A percentile compares a stretch with the other conserved stretches of the same genome.
Evolutionary conservation across 1,140 invertebrate genomes (phyloP).

Genomic region (Ditylenchus dipsaci): DNA sequence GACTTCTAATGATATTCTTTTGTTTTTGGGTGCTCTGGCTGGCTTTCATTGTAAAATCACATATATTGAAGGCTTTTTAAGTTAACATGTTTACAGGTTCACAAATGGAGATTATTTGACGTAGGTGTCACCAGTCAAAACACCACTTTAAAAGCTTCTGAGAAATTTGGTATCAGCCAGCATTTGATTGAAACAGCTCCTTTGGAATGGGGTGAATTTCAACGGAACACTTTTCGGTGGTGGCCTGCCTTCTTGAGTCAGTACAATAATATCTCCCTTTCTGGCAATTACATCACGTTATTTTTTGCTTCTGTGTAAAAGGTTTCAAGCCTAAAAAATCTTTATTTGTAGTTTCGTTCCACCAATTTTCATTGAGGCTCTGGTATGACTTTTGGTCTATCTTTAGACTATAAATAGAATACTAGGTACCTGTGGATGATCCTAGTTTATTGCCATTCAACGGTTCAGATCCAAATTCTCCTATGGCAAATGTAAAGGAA

Average conservation of each 20-base stretch:
- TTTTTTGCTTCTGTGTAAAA: too few relatives aligned
- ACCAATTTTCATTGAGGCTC: constrained; percentile 44
- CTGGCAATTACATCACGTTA: constrained; percentile 45
- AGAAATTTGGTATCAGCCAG: constrained; percentile 30
- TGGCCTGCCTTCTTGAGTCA: constrained; percentile 46
- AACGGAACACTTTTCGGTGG: constrained; percentile 46
- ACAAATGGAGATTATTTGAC: constrained; percentile 40
- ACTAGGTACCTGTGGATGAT: constrained; percentile 24
- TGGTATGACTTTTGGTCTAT: constrained; percentile 9
- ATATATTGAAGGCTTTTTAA: too few relatives aligned
- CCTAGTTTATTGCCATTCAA: constrained; percentile 14
- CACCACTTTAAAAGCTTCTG: constrained; percentile 8
- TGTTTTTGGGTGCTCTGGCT: constrained; percentile 41
- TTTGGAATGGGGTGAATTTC: constrained; percentile 43
- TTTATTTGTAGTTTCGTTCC: constrained; percentile 32
- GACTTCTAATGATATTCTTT: constrained; percentile 40
- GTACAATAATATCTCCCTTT: constrained; percentile 49
- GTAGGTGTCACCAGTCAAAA: not conserved
- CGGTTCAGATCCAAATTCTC: too few relatives aligned
- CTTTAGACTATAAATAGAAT: not conserved
- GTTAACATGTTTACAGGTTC: constrained; percentile 7
- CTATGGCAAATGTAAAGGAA: not conserved
- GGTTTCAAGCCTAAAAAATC: too few relatives aligned
- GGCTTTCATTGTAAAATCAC: constrained; percentile 26
- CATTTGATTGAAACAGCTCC: constrained; percentile 45